Percentiles rank a stretch among this genome's conserved stretches.
These are phyloP conservation scores for Zenarchopterus dispar DNA, from an alignment of 2,797 vertebrate species.

Conservation along the genomic window DNA sequence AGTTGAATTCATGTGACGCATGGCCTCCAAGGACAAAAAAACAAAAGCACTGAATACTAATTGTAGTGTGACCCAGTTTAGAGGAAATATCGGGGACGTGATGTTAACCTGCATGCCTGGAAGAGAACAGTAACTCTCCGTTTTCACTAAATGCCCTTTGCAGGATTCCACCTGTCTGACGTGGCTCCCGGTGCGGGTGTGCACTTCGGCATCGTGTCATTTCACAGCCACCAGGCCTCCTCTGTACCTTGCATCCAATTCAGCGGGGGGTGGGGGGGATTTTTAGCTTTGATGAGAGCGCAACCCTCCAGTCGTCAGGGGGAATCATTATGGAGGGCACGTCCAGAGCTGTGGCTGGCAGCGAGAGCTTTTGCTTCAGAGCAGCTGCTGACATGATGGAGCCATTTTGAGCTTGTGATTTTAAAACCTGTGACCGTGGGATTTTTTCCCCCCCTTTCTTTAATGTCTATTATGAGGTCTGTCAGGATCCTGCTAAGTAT, in stretches of 20 bases:
- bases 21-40: slow-evolving; percentile 32
- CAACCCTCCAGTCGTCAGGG: slow-evolving; percentile 49
- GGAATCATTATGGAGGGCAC: slow-evolving; percentile 60
- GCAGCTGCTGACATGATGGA: slow-evolving; percentile 56
- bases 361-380: slow-evolving; percentile 25
- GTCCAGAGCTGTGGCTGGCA: slow-evolving; percentile 44
- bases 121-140: slow-evolving; percentile 12
- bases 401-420: slow-evolving; percentile 32
- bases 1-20: slow-evolving; percentile 25
- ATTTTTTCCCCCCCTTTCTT: slow-evolving; percentile 16
- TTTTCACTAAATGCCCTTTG: slow-evolving; percentile 19
- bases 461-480: slow-evolving; percentile 22
- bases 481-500: too few species aligned
- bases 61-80: slow-evolving; percentile 36
- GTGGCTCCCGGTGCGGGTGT: slow-evolving; percentile 7
- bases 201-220: slow-evolving; percentile 16
- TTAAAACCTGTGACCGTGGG: slow-evolving; percentile 51
- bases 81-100: slow-evolving; percentile 29
- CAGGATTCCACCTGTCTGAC: slow-evolving; percentile 26
- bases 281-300: slow-evolving; percentile 59
- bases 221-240: slow-evolving; percentile 40
- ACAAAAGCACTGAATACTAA: slow-evolving; percentile 52
- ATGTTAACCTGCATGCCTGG: slow-evolving; percentile 36
- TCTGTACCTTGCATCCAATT: slow-evolving; percentile 40
- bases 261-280: slow-evolving; percentile 8